Evolutionary conservation across 2,797 vertebrate species (phyloP), one percentile per base, ranked within the genome.

Genomic region (Notoglanidium macrostoma): DNA sequence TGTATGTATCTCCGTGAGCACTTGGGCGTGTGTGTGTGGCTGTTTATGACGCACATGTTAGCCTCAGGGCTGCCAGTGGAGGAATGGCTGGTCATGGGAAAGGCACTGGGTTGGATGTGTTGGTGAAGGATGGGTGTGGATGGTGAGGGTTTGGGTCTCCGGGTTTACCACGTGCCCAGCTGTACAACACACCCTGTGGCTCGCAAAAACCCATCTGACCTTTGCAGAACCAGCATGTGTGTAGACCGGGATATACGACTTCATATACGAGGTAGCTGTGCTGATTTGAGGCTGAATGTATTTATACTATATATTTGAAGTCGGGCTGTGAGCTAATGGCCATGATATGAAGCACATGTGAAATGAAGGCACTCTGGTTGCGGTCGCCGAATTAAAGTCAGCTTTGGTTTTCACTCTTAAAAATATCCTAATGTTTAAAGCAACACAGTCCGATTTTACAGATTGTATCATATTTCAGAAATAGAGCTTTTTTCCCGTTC

Each of bases 161-260:
- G 76, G 85, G 81, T 73, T 67, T 76, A 77, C 82, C n/a, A 54
- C n/a, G 54, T 72, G 85, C 83, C 68, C 91, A 91, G 90, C 85
- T 92, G 90, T 87, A 86, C 81, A 85, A 83, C 89, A 91, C 89
- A 85, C 90, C 90, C 90, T 91, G 90, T 76, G 88, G 90, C 86
- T 83, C 76, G 84, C 82, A 83, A 86, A 83, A 85, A 84, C 76
- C 73, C 87, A 88, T 87, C 44, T 83, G 87, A 55, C 87, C 77
- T 67, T 85, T 32, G 46, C 80, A 79, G 61, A 63, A 73, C 81
- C 76, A 63, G 85, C 73, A 84, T 86, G 70, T 87, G 35, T 68
- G 57, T 85, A 86, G 61, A 26, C 68, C 51, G 63, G 74, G 83
- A 80, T 68, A 35, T 55, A 73, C 44, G 49, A 57, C n/a, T 77